Percentiles rank a stretch among this genome's conserved stretches.
Conservation (phyloP, 2,113 vertebrate genomes). For the Plecotus auritus region DNA sequence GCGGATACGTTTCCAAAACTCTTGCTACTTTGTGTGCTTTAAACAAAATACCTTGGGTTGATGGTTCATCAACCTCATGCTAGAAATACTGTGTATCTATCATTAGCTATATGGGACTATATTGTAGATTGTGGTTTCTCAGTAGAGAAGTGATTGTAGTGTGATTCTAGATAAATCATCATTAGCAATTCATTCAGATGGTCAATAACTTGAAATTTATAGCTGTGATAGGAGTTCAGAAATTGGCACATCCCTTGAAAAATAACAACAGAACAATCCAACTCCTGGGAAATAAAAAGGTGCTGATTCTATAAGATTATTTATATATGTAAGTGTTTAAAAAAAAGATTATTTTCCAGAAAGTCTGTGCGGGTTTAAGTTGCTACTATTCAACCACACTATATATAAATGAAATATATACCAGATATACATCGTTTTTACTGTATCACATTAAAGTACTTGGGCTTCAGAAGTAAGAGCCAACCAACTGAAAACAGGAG, state of each 20-base stretch:
- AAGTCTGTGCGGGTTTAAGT: constrained; percentile 85
- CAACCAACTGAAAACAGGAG: constrained; percentile 66
- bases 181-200: constrained; percentile 91
- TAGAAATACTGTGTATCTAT: constrained; percentile 92
- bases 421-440: constrained; percentile 79
- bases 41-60: constrained; percentile 84
- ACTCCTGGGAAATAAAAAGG: constrained; percentile 87
- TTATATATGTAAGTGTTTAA: constrained; percentile 86
- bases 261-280: constrained; percentile 80
- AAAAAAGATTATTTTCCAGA: constrained; percentile 84
- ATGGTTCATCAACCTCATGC: constrained; percentile 79
- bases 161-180: constrained; percentile 90
- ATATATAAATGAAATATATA: constrained; percentile 77
- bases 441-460: constrained; percentile 82
- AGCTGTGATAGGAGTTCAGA: constrained; percentile 88
- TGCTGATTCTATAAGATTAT: constrained; percentile 91
- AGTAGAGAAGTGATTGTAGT: constrained; percentile 93
- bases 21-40: constrained; percentile 91
- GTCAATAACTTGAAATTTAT: constrained; percentile 90
- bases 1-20: constrained; percentile 90
- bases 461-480: constrained; percentile 82
- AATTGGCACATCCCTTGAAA: constrained; percentile 87
- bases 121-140: constrained; percentile 93
- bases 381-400: constrained; percentile 80
- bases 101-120: constrained; percentile 92